Evolutionary conservation across 2,797 vertebrate genomes (phyloP).

Genomic region (Phaenicophaeus curvirostris): DNA sequence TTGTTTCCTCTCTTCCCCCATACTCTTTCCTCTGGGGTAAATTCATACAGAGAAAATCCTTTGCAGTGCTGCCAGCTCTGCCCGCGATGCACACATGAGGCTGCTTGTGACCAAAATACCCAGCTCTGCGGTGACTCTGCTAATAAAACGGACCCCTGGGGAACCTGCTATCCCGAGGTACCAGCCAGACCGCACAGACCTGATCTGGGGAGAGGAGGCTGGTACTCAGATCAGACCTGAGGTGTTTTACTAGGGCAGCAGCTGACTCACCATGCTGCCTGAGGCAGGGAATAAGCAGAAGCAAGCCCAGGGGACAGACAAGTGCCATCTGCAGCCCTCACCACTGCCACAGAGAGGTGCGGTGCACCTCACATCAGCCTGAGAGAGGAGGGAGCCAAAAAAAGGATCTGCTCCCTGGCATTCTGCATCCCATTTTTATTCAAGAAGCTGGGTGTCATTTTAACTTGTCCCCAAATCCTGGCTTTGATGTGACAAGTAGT

Average conservation of each 20-base stretch:
- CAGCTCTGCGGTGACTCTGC: neutral
- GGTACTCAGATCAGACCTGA: neutral
- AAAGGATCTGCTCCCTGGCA: neutral
- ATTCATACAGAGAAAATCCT: neutral
- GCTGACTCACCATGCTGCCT: neutral
- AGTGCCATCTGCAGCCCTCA: neutral
- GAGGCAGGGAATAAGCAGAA: neutral
- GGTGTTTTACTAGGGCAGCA: neutral
- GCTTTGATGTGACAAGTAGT: constrained; percentile 23
- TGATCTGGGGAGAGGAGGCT: neutral
- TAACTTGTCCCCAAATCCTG: neutral
- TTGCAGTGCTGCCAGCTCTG: neutral
- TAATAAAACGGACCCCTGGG: neutral
- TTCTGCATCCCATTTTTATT: neutral
- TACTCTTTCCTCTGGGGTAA: neutral
- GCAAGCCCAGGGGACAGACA: neutral
- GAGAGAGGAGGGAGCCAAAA: neutral
- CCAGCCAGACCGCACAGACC: neutral
- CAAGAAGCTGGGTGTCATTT: constrained; percentile 4
- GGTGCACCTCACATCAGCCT: neutral
- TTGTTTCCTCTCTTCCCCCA: neutral
- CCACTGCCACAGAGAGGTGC: neutral
- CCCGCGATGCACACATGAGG: rapidly evolving
- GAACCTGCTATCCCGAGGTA: neutral
- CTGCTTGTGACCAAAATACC: neutral